Conservation (phyloP, 35 echinoderm and acorn worm genomes). For the Patiria miniata region DNA sequence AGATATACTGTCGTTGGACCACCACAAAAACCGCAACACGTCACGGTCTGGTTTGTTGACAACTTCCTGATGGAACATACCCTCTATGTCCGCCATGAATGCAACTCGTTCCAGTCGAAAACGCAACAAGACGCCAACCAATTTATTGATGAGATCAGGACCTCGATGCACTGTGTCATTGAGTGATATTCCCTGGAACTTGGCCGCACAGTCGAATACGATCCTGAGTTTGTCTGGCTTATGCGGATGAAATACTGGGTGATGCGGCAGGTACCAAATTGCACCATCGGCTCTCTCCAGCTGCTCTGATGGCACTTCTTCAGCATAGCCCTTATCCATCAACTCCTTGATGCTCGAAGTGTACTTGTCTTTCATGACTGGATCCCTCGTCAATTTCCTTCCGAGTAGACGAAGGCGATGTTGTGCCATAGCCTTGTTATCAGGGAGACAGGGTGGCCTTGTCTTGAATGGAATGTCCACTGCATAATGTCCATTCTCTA, state of each 20-base stretch:
- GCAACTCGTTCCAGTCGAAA: constrained; percentile 70
- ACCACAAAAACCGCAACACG: constrained; percentile 74
- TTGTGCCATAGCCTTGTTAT: too few species aligned
- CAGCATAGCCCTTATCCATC: constrained; percentile 33
- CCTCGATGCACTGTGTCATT: constrained; percentile 62
- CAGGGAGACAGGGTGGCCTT: too few species aligned
- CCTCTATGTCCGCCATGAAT: constrained; percentile 62
- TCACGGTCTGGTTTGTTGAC: constrained; percentile 65
- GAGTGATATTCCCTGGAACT: constrained; percentile 45
- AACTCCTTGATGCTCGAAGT: neutral
- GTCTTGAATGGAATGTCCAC: too few species aligned
- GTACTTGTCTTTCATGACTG: constrained; percentile 28
- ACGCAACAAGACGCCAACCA: constrained; percentile 58
- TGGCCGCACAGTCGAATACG: constrained; percentile 25
- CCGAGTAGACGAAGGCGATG: neutral
- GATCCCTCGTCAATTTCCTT: neutral
- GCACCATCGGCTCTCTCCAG: too few species aligned
- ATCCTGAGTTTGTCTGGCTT: neutral
- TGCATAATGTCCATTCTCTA: too few species aligned
- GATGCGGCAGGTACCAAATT: neutral
- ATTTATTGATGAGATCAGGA: constrained; percentile 72
- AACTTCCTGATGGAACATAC: constrained; percentile 71
- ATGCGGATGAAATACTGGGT: neutral
- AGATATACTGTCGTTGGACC: constrained; percentile 44
- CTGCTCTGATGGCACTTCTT: constrained; percentile 26